These are phyloP conservation scores for Melanotaenia maccullochi DNA, from an alignment of 2,797 vertebrate genomes.

Conservation along the genomic window DNA sequence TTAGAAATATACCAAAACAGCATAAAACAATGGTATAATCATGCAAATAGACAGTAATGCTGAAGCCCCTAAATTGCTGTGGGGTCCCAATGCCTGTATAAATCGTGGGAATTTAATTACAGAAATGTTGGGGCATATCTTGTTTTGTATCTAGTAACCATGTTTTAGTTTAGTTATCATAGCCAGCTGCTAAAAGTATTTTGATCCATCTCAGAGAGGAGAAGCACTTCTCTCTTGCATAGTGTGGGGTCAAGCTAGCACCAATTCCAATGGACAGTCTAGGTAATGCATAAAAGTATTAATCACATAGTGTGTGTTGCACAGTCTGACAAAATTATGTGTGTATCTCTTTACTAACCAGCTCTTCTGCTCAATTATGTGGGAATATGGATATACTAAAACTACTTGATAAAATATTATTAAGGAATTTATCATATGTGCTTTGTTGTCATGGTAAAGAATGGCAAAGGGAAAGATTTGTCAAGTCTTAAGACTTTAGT, in stretches of 20 bases:
- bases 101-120: slow-evolving; percentile 28
- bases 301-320: slow-evolving; percentile 13
- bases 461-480: too few relatives aligned
- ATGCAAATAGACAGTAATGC: not conserved
- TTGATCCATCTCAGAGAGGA: slow-evolving; percentile 32
- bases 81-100: slow-evolving; percentile 13
- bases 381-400: slow-evolving; percentile 13
- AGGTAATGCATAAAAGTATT: slow-evolving; percentile 15
- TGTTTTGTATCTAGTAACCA: slow-evolving; percentile 35
- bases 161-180: slow-evolving; percentile 22
- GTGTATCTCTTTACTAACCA: too few relatives aligned
- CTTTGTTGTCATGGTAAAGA: too few relatives aligned
- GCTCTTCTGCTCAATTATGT: too few relatives aligned
- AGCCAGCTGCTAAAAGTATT: slow-evolving; percentile 34
- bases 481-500: too few relatives aligned
- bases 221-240: slow-evolving; percentile 34
- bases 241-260: slow-evolving; percentile 20
- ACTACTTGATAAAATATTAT: not conserved
- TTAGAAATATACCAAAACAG: not conserved
- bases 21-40: not conserved
- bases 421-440: too few relatives aligned
- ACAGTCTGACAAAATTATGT: not conserved
- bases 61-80: not conserved
- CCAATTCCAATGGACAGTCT: not conserved
- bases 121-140: slow-evolving; percentile 25